These are phyloP conservation scores for roundworm (Caenorhabditis elegans) DNA, from an alignment of 1,140 invertebrate species.

Conservation along the genomic window WBcel235 BX284602.5:7814001-7814500, in stretches of 20 bases:
- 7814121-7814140: slow-evolving; percentile 26
- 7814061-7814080: too few species aligned
- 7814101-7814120: not conserved
- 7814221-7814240: slow-evolving; percentile 29
- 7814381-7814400: slow-evolving; percentile 25
- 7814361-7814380: slow-evolving; percentile 9
- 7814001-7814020: too few species aligned
- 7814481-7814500: slow-evolving; percentile 24
- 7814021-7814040: too few species aligned
- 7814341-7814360: slow-evolving; percentile 8
- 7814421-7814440: not conserved
- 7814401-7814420: slow-evolving; percentile 26
- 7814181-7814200: slow-evolving; percentile 28
- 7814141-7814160: slow-evolving; percentile 10
- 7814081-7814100: too few species aligned
- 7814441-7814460: not conserved
- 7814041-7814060: too few species aligned
- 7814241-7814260: slow-evolving; percentile 32
- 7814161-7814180: slow-evolving; percentile 33
- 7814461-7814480: not conserved
- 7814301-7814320: not conserved
- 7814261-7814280: not conserved
- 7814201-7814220: slow-evolving; percentile 13
- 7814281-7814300: slow-evolving; percentile 1
- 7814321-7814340: slow-evolving; percentile 27